Conservation (phyloP, 2,797 vertebrate genomes). For the Lagocephalus sceleratus region DNA sequence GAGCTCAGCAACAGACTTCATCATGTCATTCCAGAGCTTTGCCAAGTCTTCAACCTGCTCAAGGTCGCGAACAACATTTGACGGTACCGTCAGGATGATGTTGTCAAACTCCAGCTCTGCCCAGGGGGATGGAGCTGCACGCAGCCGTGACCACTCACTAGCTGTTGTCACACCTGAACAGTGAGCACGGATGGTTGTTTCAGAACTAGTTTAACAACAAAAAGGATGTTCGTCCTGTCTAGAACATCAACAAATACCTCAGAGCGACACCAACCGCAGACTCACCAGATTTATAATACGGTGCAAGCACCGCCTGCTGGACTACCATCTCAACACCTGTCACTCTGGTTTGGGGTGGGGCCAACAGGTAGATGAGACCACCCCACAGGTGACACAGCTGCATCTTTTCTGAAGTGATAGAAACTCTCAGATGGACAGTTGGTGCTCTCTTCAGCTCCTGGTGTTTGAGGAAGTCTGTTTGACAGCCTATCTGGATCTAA, state of each 20-base stretch:
- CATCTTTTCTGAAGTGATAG: constrained; percentile 72
- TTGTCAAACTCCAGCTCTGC: constrained; percentile 87
- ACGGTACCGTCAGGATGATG: constrained; percentile 81
- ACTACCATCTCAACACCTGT: constrained; percentile 62
- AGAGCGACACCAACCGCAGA: not conserved
- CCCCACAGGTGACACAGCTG: constrained; percentile 86
- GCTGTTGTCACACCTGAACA: constrained; percentile 51
- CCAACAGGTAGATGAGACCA: constrained; percentile 84
- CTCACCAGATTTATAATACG: constrained; percentile 87
- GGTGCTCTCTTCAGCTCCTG: constrained; percentile 77
- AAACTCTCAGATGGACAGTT: constrained; percentile 69
- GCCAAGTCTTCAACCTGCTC: constrained; percentile 75
- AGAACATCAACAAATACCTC: not conserved
- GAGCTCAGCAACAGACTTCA: constrained; percentile 77
- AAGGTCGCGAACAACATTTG: constrained; percentile 67
- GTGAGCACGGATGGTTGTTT: not conserved
- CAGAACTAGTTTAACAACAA: not conserved
- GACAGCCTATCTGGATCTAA: constrained; percentile 88
- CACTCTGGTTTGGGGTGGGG: constrained; percentile 73
- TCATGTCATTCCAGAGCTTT: constrained; percentile 79
- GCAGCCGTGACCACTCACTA: constrained; percentile 39
- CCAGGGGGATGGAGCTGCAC: constrained; percentile 82
- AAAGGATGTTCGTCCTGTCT: not conserved
- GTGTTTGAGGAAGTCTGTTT: constrained; percentile 73
- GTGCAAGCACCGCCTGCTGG: constrained; percentile 79